Evolutionary conservation across 2,888 invertebrate genomes (phyloP).

Genomic region (Poecilus cupreus): DNA sequence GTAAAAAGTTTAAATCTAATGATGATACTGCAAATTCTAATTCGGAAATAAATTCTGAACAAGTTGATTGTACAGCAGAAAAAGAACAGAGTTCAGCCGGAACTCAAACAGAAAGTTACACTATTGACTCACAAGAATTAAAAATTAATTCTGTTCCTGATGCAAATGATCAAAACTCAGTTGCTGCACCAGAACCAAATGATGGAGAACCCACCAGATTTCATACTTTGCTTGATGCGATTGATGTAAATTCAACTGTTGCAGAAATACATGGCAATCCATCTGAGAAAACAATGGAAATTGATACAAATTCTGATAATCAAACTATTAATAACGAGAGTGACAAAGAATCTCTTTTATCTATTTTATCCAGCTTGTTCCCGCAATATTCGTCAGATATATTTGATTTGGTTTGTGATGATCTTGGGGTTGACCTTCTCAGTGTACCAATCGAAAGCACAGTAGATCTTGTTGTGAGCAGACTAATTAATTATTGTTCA

Average conservation of each 20-base stretch:
- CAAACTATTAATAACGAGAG: background rate
- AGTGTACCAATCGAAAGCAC: background rate
- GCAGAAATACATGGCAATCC: background rate
- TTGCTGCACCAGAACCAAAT: background rate
- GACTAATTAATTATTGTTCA: background rate
- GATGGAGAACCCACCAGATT: background rate
- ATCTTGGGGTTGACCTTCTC: background rate
- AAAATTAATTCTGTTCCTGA: background rate
- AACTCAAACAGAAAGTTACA: slow-evolving; percentile 9
- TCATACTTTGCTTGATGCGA: too few species aligned
- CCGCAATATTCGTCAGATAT: background rate
- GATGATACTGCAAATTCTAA: background rate
- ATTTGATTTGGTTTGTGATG: background rate
- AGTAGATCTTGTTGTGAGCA: background rate
- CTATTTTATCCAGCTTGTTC: background rate
- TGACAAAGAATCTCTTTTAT: background rate
- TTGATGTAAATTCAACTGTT: background rate
- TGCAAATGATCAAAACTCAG: background rate
- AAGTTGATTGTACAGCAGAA: background rate
- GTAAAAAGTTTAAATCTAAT: slow-evolving; percentile 9
- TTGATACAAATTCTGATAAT: background rate
- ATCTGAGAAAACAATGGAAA: background rate
- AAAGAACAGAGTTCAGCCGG: background rate
- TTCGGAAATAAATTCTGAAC: background rate
- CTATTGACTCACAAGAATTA: background rate